Conservation (phyloP, 2,797 vertebrate species). For the Harpagifer antarcticus region DNA sequence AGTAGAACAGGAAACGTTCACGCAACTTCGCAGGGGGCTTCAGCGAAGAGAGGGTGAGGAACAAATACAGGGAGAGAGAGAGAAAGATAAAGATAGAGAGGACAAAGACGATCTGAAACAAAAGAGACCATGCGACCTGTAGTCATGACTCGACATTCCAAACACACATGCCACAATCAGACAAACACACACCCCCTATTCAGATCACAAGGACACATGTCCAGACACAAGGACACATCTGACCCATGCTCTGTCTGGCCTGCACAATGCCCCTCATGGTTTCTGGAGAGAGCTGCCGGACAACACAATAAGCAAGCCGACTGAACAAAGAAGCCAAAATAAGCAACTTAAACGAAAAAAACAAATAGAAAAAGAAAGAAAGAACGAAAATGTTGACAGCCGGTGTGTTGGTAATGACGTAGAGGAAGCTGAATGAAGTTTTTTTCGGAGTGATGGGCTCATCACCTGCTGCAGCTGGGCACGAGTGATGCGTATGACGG, state of each 20-base stretch:
- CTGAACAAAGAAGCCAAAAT: constrained; percentile 60
- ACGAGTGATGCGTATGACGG: constrained; percentile 94
- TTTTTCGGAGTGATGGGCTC: constrained; percentile 54
- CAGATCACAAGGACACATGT: constrained; percentile 76
- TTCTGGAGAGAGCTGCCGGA: constrained; percentile 67
- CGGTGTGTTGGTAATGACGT: constrained; percentile 8
- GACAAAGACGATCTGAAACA: constrained; percentile 85
- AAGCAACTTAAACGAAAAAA: constrained; percentile 61
- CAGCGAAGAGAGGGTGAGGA: constrained; percentile 84
- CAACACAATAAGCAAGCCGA: constrained; percentile 64
- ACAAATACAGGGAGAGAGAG: constrained; percentile 82
- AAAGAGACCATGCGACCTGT: constrained; percentile 82
- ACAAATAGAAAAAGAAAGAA: neutral
- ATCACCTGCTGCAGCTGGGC: constrained; percentile 95
- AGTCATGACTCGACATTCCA: constrained; percentile 84
- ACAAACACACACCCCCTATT: constrained; percentile 71
- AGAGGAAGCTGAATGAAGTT: constrained; percentile 40
- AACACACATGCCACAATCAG: constrained; percentile 80
- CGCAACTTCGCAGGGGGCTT: constrained; percentile 84
- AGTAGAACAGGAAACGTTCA: constrained; percentile 82
- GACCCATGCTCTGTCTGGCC: constrained; percentile 81
- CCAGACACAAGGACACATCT: constrained; percentile 75
- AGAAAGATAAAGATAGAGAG: constrained; percentile 80
- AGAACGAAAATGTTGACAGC: constrained; percentile 37
- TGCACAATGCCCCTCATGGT: constrained; percentile 68